Base-by-base conservation (phyloP, 2,797 vertebrate species). In the Synaphobranchus kaupii region DNA sequence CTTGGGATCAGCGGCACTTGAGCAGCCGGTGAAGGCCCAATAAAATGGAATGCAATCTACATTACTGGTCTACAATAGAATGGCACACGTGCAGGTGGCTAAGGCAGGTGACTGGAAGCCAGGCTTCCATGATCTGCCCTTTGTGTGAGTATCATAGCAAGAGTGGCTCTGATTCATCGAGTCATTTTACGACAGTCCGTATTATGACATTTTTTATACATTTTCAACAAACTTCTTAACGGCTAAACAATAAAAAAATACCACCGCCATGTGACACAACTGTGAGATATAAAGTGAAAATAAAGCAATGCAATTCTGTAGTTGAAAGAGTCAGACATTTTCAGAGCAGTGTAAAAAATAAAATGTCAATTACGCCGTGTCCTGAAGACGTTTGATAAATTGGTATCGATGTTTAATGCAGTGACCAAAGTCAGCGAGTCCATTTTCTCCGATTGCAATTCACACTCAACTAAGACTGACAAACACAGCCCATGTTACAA, bases 231-330 rank as follows among this genome's bases (percentile, higher is more conserved):
- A 48, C 25, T n/a, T 50, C 1, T 81, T 50, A 1, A 39, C 4
- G 39, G 73, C 3, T 78, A 47, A 78, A 78, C 1, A 78, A 78
- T 47, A 73, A n/a, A 73, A 76, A 81, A 81, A 81, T n/a, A 50
- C 47, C 7, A 25, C n/a, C 15, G 1, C 73, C 39, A 47, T 22
- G 73, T 78, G 73, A 17, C 34, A 78, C 15, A 44, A 78, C 20
- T 47, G 73, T 20, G 73, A 47, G 73, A 78, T 22, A 4, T 78
- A 8, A 44, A 22, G 28, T 73, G 13, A 78, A 20, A 22, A 78
- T 22, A 7, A 78, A 13, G 47, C 17, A 44, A 78, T 66, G 25
- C 20, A 44, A 47, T 78, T 78, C 73, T 78, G 4, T 17, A 20
- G 13, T 22, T 78, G 34, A 28, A 31, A 71, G 66, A 78, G 17